Base-by-base conservation (phyloP, 2,888 invertebrate species). In the Masnerella sp. region DNA sequence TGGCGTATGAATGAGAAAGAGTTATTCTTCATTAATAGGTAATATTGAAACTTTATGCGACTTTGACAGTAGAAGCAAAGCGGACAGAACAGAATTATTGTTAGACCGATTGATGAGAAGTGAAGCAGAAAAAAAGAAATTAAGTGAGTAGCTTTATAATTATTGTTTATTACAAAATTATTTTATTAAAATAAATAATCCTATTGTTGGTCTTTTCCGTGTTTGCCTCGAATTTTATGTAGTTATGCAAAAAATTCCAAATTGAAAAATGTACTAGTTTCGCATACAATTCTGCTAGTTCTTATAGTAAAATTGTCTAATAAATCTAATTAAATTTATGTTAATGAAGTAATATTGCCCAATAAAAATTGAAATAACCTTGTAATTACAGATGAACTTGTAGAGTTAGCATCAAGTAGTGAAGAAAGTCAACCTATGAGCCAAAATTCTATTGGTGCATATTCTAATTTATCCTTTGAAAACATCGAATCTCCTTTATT, bases 41-140 rank as follows among this genome's bases (percentile, higher is more conserved):
- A 40, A 54, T 12, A 25, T 54, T 12, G 54, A 54, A 28, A 38
- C 38, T 2, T 25, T 38, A 25, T 38, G 36, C 22, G 54, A 40
- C 36, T 14, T 54, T 54, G 45, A 45, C 3, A 12, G 14, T 11
- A 25, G 7, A 12, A 38, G 9, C 9, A 9, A 25, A 22, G 25
- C 20, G 8, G 25, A 54, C 3, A 38, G 38, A 40, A 25, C 1
- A 3, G 15, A 38, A 38, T 25, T 54, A 14, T 38, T 54, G 8
- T 25, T 54, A 28, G 40, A 14, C 25, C 36, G 54, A 40, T 15
- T 54, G 20, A 36, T 8, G 28, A 38, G 17, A 40, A 54, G 54
- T 54, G 38, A 54, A 54, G 40, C 28, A 25, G 54, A 51, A 54
- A 38, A 38, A 38, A 15, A 54, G n/a, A 22, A 9, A 17, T 40